Evolutionary conservation across 2,888 invertebrate genomes (phyloP).

Genomic region (Heteromurus nitidus): DNA sequence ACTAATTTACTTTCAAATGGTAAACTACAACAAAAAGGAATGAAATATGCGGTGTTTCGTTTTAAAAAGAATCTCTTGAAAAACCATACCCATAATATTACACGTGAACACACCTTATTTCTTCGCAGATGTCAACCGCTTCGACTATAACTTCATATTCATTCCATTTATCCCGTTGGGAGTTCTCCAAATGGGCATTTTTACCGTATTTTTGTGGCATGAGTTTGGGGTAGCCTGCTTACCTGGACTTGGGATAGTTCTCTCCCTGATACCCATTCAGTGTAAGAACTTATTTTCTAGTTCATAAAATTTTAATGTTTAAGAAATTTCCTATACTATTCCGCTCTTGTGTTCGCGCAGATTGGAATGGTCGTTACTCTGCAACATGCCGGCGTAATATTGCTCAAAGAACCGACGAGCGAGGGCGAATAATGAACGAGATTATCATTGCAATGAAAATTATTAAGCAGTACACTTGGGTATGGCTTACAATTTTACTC

Average conservation of each 20-base stretch:
- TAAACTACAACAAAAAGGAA: no score
- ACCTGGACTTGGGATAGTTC: conserved; percentile 85
- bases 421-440: conserved; percentile 79
- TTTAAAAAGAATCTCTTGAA: no score
- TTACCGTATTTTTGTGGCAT: conserved; percentile 86
- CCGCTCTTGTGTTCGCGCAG: conserved; percentile 63
- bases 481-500: neutral
- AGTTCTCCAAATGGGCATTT: conserved; percentile 86
- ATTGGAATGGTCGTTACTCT: conserved; percentile 76
- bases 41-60: no score
- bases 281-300: conserved; percentile 77
- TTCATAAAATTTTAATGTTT: neutral
- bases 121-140: conserved; percentile 47
- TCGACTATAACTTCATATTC: conserved; percentile 47
- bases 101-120: no score
- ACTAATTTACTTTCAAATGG: conserved; percentile 97
- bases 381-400: conserved; percentile 80
- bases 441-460: conserved; percentile 79
- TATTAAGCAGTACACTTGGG: conserved; percentile 82
- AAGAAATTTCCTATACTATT: neutral
- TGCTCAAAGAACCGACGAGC: conserved; percentile 75
- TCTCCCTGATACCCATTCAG: conserved; percentile 89
- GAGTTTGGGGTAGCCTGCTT: conserved; percentile 84
- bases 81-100: no score
- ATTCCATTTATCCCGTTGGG: conserved; percentile 94